Base-by-base conservation (phyloP, 2,888 invertebrate species). In the Calliphora vomitoria region DNA sequence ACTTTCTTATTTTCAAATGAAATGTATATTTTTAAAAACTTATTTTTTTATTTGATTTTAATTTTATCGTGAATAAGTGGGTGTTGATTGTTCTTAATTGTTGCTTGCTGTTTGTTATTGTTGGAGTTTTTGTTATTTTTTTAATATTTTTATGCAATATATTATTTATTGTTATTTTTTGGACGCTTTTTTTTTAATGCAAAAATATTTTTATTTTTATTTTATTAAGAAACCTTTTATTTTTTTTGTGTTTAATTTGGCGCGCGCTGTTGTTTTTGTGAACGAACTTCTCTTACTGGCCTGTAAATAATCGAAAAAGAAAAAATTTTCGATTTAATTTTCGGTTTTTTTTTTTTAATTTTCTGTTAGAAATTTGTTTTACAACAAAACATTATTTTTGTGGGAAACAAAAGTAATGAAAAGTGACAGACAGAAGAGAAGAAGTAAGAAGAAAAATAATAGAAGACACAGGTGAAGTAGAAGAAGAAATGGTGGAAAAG, bases 251-350 rank as follows among this genome's bases (percentile, higher is more conserved):
- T 44, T 74, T 74, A 47, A 38, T 71, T 44, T 50, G 81, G 47
- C 50, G 64, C 47, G 79, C 82, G 81, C 82, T 82, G 78, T 87
- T 87, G 74, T 79, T 87, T 80, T 81, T 78, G 78, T 82, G 72
- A 72, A 82, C 66, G 82, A 85, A 87, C 84, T 87, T 84, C 86
- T 86, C 80, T 72, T 81, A 85, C 75, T 82, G 87, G 85, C 87
- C 87, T 87, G 87, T 41, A 87, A 87, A 82, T 82, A 87, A 82
- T 82, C 69, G 82, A 87, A 87, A 87, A 75, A 74, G 82, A 87
- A 85, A 85, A 84, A 85, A 85, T 69, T 79, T 87, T 82, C 84
- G 74, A 82, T 87, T 75, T 69, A 82, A 76, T 87, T 84, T 79
- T 79, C 41, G 78, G 68, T 82, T 35, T 13, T 31, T 64, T 74